Percentiles rank a stretch among this genome's conserved stretches.
These are phyloP conservation scores for Amiota communis DNA, from an alignment of 2,888 invertebrate species.

Conservation along the genomic window DNA sequence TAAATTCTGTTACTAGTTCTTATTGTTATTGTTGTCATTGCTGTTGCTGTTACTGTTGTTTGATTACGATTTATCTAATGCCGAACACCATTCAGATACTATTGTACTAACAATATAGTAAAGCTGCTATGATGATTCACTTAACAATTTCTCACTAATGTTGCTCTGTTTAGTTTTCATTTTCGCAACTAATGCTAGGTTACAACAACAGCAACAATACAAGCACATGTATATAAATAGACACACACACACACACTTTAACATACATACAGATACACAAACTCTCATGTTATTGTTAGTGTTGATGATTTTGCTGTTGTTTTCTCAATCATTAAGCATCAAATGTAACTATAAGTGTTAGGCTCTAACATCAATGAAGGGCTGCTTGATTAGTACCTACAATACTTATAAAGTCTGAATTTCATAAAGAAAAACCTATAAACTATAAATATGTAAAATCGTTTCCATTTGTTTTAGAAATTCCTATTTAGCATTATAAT, in stretches of 20 bases:
- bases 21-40: not conserved
- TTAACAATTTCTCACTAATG: conserved; percentile 27
- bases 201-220: not conserved
- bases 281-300: not conserved
- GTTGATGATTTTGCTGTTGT: conserved; percentile 37
- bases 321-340: conserved; percentile 58
- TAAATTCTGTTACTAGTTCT: conserved; percentile 12
- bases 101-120: no score
- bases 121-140: not conserved
- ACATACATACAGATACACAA: no score
- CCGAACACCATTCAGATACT: no score
- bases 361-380: not conserved
- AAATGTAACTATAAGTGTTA: conserved; percentile 47
- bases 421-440: no score
- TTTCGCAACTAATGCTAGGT: conserved; percentile 24
- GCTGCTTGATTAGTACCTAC: not conserved
- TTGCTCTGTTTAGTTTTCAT: conserved; percentile 36
- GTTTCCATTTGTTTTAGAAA: no score
- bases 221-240: no score
- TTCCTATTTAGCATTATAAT: no score
- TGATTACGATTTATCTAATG: conserved; percentile 10
- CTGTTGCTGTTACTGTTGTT: conserved; percentile 10
- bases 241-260: not conserved
- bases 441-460: no score
- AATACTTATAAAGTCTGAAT: not conserved